These are phyloP conservation scores for Tachuris rubrigastra DNA, from an alignment of 2,113 vertebrate species.

Conservation along the genomic window DNA sequence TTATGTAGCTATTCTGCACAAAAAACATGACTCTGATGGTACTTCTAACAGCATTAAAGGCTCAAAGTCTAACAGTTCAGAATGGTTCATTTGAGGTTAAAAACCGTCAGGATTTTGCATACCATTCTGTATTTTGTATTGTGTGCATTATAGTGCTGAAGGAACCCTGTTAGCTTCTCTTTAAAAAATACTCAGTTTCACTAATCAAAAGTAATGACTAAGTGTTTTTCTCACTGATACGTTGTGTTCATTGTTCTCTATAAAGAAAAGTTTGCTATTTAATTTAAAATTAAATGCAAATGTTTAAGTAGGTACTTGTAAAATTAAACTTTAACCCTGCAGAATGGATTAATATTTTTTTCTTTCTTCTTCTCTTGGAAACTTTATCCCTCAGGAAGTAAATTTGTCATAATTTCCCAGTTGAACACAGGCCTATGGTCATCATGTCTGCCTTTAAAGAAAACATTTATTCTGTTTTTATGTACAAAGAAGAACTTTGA, in stretches of 20 bases:
- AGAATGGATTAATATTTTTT: neutral
- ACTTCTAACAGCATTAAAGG: neutral
- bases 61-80: neutral
- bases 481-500: neutral
- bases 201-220: neutral
- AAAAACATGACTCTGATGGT: neutral
- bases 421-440: neutral
- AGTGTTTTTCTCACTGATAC: neutral
- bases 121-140: neutral
- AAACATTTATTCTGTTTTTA: neutral
- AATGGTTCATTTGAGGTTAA: neutral
- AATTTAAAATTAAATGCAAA: neutral
- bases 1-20: neutral
- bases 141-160: neutral
- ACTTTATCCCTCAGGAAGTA: neutral
- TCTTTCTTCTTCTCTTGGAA: neutral
- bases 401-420: neutral
- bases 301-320: neutral
- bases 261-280: neutral
- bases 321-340: neutral
- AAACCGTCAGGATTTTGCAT: neutral
- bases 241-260: neutral
- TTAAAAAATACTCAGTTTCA: neutral
- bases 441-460: neutral
- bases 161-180: neutral